These are phyloP conservation scores for Vannuccia rotundouncinata DNA, from an alignment of 2,888 invertebrate species.

Conservation along the genomic window DNA sequence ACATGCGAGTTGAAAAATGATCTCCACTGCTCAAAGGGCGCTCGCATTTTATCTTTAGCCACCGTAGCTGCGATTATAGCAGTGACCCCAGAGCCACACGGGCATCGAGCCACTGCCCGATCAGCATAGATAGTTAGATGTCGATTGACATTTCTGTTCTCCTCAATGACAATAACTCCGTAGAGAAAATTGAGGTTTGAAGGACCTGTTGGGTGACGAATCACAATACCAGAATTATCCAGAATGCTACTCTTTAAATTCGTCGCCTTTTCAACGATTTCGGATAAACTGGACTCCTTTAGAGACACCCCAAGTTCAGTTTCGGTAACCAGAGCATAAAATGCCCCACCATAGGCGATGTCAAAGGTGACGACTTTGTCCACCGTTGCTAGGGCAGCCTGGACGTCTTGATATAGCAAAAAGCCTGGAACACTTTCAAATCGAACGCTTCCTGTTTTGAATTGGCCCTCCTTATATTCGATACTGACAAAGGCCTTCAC, in stretches of 20 bases:
- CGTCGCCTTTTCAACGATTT: constrained; percentile 44
- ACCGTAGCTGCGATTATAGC: constrained; percentile 48
- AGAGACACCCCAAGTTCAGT: constrained; percentile 46
- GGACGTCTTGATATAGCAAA: constrained; percentile 28
- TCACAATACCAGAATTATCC: constrained; percentile 39
- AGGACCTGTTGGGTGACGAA: constrained; percentile 48
- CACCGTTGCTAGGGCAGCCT: neutral
- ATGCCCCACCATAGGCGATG: constrained; percentile 55
- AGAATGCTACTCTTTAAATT: constrained; percentile 42
- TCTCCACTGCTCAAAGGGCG: neutral
- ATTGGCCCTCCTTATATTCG: neutral
- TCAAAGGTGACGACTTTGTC: constrained; percentile 43
- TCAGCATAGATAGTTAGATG: constrained; percentile 55
- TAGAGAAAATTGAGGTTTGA: constrained; percentile 53
- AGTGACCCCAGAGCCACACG: constrained; percentile 55
- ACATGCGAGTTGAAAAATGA: neutral
- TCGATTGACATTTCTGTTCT: constrained; percentile 45
- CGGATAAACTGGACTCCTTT: neutral
- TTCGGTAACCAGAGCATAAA: constrained; percentile 52
- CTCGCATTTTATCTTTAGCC: neutral
- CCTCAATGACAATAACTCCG: constrained; percentile 56
- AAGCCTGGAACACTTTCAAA: constrained; percentile 56
- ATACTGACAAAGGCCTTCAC: constrained; percentile 45
- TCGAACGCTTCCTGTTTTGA: constrained; percentile 45
- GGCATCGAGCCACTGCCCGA: constrained; percentile 55